phyloP scores from a whole-genome alignment of 2,113 vertebrate genomes.

The Sander lucioperca region DNA sequence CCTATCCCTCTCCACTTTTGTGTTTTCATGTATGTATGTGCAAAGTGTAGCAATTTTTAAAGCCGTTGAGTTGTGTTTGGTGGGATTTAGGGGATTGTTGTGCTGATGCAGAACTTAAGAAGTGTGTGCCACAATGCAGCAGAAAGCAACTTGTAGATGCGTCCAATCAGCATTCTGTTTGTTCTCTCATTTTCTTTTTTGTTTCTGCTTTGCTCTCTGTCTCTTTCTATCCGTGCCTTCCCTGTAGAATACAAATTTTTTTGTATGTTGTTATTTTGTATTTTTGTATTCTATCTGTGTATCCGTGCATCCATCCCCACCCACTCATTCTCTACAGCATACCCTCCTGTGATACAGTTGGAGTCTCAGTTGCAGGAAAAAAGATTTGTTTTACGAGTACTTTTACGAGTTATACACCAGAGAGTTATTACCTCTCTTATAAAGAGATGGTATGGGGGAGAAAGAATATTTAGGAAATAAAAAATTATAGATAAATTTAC shows the following conservation, averaged over 20 bases:
- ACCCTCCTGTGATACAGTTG: constrained; percentile 55
- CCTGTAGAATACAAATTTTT: constrained; percentile 22
- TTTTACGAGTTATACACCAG: constrained; percentile 30
- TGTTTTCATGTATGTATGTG: constrained; percentile 26
- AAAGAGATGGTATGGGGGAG: neutral
- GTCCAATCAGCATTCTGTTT: constrained; percentile 46
- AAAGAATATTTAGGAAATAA: neutral
- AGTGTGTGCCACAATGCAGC: constrained; percentile 33
- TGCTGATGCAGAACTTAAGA: constrained; percentile 17
- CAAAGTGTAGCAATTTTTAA: constrained; percentile 21
- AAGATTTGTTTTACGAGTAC: constrained; percentile 39
- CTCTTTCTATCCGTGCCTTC: constrained; percentile 14
- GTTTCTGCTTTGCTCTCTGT: constrained; percentile 17
- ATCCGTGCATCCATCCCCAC: constrained; percentile 50
- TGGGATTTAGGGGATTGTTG: constrained; percentile 46
- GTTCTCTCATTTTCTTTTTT: constrained; percentile 29
- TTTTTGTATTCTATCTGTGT: constrained; percentile 25
- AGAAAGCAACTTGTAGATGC: constrained; percentile 34
- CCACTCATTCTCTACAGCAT: constrained; percentile 58
- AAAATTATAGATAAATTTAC: neutral
- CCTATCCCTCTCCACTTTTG: constrained; percentile 31
- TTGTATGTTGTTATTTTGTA: no score
- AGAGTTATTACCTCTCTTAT: constrained; percentile 33
- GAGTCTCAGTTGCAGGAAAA: constrained; percentile 46
- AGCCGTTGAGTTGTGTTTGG: constrained; percentile 8